Evolutionary conservation across 2,113 vertebrate species (phyloP), one percentile per base, ranked within the genome.

Genomic region (Sapajus apella): DNA sequence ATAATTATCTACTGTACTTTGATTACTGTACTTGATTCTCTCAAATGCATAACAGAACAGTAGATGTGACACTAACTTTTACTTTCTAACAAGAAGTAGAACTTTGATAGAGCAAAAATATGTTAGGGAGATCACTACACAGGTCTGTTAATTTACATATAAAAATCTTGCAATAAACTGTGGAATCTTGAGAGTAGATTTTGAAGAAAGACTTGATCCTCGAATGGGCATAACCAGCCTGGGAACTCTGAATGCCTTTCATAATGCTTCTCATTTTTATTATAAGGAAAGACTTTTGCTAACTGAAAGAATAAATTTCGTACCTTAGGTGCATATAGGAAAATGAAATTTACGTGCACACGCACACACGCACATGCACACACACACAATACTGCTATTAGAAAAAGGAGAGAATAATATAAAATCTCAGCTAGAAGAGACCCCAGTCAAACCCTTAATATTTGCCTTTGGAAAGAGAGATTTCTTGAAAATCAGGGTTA

Each of bases 31-130:
- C 32, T 68, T 66, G 30, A 66, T 66, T 84, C 43, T 91, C 91
- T 64, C 17, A 17, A 23, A 40, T 37, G 66, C 32, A 77, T 50
- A 88, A 56, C 3, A 90, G 2, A 95, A 76, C 35, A 90, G n/a
- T 92, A 40, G 3, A 50, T 64, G 32, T 79, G 83, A 95, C 43
- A 90, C 40, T 47, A 91, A 96, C 55, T 72, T 43, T 55, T 92
- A 58, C 40, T 96, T 96, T 40, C 45, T 83, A 96, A 89, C 17
- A 93, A 66, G 47, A 90, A 83, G 56, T 91, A 43, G 55, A 75
- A 95, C 55, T 88, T 70, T 61, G 77, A 75, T 30, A 82, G 16
- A 76, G 30, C 9, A 87, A 91, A 90, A 92, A 56, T 32, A 40
- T 35, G 3, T 58, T 75, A 93, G 25, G 37, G 82, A 76, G 43